Evolutionary conservation across 2,888 invertebrate genomes (phyloP), one percentile per base, ranked within the genome.

Genomic region (Eumacrocentrus americanus): DNA sequence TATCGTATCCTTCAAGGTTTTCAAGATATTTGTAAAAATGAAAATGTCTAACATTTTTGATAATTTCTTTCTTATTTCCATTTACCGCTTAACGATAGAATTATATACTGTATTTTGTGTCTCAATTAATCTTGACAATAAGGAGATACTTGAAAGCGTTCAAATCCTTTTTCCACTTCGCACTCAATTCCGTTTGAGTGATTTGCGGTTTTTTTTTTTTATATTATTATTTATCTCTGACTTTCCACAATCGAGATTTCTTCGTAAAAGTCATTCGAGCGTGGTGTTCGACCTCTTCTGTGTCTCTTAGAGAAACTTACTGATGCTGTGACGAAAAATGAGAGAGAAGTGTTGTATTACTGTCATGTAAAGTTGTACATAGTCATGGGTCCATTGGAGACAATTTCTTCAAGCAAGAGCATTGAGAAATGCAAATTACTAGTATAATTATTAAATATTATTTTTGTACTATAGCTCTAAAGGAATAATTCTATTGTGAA

Each of bases 161-260:
- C 11, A 23, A 62, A 63, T 37, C 14, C 16, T 48, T 54, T 29
- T 54, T 50, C 40, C 34, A 42, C 53, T 54, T 50, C 51, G 50
- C 47, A 53, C 57, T 48, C 35, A 42, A 64, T 62, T 59, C 40
- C 59, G 37, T 58, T 18, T 9, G 12, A 20, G 14, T 29, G 25
- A 20, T 51, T 37, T 18, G 35, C 6, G 3, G 22, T 14, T 25
- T 18, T 37, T 11, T 12, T 34, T 20, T 37, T n/a, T n/a, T n/a
- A n/a, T n/a, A n/a, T n/a, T n/a, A n/a, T 37, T 38, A 47, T 16
- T 48, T 34, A 53, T 57, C 6, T 46, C 55, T 59, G 50, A 47
- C 35, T 12, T 18, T 46, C 50, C 42, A 51, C n/a, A 37, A 37
- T 51, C 11, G 42, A 16, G 35, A 37, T 51, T 51, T 51, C 23